Base-by-base conservation (phyloP, 2,888 invertebrate species). In the Pseudococcus viburni region DNA sequence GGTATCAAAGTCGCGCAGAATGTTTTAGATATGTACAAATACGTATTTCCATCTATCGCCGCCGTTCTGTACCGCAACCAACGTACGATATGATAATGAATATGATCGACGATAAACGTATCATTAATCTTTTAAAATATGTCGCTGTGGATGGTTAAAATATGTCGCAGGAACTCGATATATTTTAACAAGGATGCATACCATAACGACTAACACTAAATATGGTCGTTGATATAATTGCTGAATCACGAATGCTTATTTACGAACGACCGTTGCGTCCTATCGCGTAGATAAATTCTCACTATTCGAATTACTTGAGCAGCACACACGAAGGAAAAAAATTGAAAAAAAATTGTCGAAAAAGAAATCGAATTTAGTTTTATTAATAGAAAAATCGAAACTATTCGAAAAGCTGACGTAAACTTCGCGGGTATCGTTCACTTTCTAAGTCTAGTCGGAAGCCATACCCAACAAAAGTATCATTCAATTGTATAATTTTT, bases 91-190 rank as follows among this genome's bases (percentile, higher is more conserved):
- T 26, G 80, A 46, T 46, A 46, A 83, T 46, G 42, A 2, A 19
- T 83, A 83, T 33, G 80, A 83, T 83, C 42, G 46, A 83, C 46
- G 80, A 83, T 83, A 83, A 83, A 83, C 42, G 42, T 46, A 83
- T 83, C 80, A 83, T 83, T 83, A 83, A 83, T 83, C 80, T 83
- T 46, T 42, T 42, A 42, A 46, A 46, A 83, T 46, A 83, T 83
- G 80, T 83, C 80, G 80, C 46, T 83, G 46, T 19, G 42, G 80
- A 42, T 42, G 42, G 42, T 42, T 80, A 83, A 83, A 83, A 83
- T 83, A 83, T 73, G 73, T 73, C 33, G 73, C 73, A 73, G 73
- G 73, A 73, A 73, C 73, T 73, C 33, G 73, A 73, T 73, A 73
- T 73, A 73, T 73, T 73, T 33, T 73, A 73, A 73, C 73, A 73